Conservation (phyloP, 2,797 vertebrate species). For the Otus scops region DNA sequence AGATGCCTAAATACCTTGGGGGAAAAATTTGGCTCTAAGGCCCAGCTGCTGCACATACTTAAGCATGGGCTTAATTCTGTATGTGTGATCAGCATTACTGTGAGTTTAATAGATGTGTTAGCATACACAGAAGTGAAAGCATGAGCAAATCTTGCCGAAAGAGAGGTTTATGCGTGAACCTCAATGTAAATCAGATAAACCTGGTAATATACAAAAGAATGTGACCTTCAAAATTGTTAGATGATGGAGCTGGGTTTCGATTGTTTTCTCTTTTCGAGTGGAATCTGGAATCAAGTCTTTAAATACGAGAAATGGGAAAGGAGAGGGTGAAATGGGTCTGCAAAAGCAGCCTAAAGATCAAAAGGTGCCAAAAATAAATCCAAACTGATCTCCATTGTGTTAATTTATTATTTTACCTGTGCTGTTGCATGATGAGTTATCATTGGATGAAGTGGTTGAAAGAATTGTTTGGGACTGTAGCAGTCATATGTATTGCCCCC, state of each 20-base stretch:
- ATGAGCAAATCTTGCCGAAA: background rate
- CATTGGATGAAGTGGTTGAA: background rate
- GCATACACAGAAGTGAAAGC: background rate
- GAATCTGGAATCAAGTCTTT: background rate
- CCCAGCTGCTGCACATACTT: background rate
- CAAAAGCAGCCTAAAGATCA: background rate
- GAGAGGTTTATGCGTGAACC: background rate
- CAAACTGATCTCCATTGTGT: background rate
- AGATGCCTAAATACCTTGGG: background rate
- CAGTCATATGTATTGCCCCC: accelerated
- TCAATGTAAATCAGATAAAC: background rate
- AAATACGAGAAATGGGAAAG: background rate
- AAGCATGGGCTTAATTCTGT: background rate
- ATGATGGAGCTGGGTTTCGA: background rate
- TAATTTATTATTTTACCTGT: background rate
- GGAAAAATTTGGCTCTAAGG: background rate
- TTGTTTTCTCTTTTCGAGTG: background rate
- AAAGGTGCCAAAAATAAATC: background rate
- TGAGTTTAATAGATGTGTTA: background rate
- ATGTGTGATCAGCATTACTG: background rate
- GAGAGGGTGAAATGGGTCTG: background rate
- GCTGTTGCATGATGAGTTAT: background rate
- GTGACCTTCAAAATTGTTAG: background rate
- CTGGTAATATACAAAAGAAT: background rate
- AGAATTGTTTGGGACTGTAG: background rate